These are phyloP conservation scores for Erebia ligea DNA, from an alignment of 2,888 invertebrate species.

Conservation along the genomic window DNA sequence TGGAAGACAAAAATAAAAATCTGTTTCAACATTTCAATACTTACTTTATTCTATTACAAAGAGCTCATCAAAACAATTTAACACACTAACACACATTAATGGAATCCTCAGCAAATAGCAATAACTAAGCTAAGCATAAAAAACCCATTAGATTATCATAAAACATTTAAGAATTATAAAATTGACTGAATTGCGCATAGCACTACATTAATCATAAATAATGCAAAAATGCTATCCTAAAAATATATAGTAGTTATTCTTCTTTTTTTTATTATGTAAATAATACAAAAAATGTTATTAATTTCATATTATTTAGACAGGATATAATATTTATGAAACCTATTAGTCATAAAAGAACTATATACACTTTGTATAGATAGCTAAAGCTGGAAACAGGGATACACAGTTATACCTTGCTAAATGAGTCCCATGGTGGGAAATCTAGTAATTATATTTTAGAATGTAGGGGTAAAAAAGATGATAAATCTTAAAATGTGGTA, in stretches of 20 bases:
- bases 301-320: neutral
- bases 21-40: conserved; percentile 58
- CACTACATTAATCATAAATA: neutral
- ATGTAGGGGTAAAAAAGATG: too few relatives aligned
- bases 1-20: conserved; percentile 53
- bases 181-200: neutral
- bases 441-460: too few relatives aligned
- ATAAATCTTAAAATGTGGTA: neutral
- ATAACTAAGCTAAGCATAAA: conserved; percentile 46
- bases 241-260: conserved; percentile 10
- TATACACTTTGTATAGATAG: conserved; percentile 5
- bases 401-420: neutral
- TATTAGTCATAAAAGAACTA: neutral
- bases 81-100: conserved; percentile 49
- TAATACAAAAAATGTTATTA: neutral
- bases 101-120: conserved; percentile 38
- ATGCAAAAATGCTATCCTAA: conserved; percentile 21
- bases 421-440: neutral
- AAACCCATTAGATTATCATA: conserved; percentile 36
- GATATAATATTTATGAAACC: neutral
- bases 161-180: conserved; percentile 13
- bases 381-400: neutral
- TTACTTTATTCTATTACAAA: conserved; percentile 61
- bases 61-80: conserved; percentile 53
- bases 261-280: neutral